These are phyloP conservation scores for Nasonia vitripennis DNA, from an alignment of 1,140 invertebrate species.

Conservation along the genomic window DNA sequence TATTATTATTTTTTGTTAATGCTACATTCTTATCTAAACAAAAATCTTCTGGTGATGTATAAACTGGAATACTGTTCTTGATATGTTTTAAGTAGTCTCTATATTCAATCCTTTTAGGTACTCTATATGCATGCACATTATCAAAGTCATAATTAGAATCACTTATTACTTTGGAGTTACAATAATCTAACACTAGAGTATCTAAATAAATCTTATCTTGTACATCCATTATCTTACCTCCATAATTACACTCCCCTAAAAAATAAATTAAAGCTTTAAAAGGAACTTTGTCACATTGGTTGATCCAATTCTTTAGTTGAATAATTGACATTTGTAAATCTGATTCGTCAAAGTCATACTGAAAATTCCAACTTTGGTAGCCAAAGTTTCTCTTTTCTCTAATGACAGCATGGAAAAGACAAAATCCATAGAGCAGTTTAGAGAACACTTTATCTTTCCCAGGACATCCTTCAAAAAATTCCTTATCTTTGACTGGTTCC, in stretches of 20 bases:
- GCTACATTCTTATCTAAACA: slow-evolving; percentile 80
- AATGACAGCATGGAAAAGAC: slow-evolving; percentile 83
- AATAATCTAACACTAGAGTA: slow-evolving; percentile 78
- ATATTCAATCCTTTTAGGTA: slow-evolving; percentile 81
- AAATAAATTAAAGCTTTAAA: slow-evolving; percentile 80
- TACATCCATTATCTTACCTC: slow-evolving; percentile 82
- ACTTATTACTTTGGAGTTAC: slow-evolving; percentile 68
- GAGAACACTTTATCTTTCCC: slow-evolving; percentile 74
- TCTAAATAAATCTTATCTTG: slow-evolving; percentile 79
- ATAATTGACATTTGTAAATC: slow-evolving; percentile 81
- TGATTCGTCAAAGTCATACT: slow-evolving; percentile 83
- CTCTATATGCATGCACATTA: slow-evolving; percentile 75
- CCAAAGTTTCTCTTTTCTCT: slow-evolving; percentile 82
- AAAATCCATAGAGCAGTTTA: slow-evolving; percentile 80
- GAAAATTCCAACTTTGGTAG: slow-evolving; percentile 82
- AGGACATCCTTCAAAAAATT: slow-evolving; percentile 71
- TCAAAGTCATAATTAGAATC: slow-evolving; percentile 61
- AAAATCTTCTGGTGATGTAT: slow-evolving; percentile 77
- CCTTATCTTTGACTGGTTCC: slow-evolving; percentile 73
- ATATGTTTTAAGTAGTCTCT: slow-evolving; percentile 82
- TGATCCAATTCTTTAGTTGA: slow-evolving; percentile 77
- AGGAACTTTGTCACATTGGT: slow-evolving; percentile 73
- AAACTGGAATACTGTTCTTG: slow-evolving; percentile 69
- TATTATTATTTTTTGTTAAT: slow-evolving; percentile 77
- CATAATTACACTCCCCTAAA: slow-evolving; percentile 84